Conservation (phyloP, 2,888 invertebrate genomes). For the Dicranocentrus wangi region DNA sequence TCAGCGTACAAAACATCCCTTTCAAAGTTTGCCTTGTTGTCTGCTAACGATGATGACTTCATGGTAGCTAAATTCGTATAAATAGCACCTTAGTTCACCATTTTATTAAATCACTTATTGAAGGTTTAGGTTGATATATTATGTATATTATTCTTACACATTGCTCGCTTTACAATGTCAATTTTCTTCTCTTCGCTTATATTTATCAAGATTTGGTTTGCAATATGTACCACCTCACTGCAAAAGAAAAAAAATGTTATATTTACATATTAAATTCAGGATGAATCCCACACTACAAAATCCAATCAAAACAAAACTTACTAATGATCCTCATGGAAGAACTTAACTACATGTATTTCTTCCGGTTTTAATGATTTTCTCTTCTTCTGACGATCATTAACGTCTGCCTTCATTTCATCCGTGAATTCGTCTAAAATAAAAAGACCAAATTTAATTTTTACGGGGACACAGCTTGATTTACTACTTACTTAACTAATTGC, state of each 20-base stretch:
- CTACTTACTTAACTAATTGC: too few species aligned
- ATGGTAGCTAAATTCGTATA: constrained; percentile 17
- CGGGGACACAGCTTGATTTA: too few species aligned
- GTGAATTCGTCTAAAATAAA: constrained; percentile 28
- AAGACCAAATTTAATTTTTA: too few species aligned
- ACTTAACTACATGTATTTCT: constrained; percentile 36
- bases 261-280: background rate
- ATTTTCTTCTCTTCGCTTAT: constrained; percentile 33
- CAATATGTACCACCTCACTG: constrained; percentile 25
- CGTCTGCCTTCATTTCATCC: constrained; percentile 16
- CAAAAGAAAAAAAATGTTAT: constrained; percentile 16
- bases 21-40: constrained; percentile 29
- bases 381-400: background rate
- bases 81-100: too few species aligned
- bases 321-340: constrained; percentile 47
- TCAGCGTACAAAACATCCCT: constrained; percentile 36
- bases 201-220: constrained; percentile 25
- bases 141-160: too few species aligned
- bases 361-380: background rate
- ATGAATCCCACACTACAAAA: too few species aligned
- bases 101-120: too few species aligned
- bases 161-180: constrained; percentile 41
- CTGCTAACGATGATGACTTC: constrained; percentile 8
- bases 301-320: constrained; percentile 31
- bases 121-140: too few species aligned